Conservation (phyloP, 2,113 vertebrate species). For the Noturus placidus region DNA sequence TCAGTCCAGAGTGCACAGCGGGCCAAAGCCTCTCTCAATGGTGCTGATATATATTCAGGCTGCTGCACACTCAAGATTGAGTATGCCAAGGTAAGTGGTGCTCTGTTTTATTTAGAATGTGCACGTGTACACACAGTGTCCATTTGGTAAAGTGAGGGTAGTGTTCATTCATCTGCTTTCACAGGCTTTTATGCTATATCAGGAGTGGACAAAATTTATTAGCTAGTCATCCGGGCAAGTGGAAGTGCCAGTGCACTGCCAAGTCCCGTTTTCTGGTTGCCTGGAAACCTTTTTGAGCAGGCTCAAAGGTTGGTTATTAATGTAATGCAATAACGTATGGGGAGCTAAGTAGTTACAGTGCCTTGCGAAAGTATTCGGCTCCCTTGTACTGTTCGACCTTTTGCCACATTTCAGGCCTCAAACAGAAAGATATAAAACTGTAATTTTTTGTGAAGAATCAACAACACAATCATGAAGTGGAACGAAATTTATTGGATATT, state of each 20-base stretch:
- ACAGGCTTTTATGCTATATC: not conserved
- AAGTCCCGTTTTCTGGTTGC: not conserved
- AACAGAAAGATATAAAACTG: no score
- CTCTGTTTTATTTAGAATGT: not conserved
- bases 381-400: no score
- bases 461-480: no score
- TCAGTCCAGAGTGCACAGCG: conserved; percentile 93
- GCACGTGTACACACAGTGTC: not conserved
- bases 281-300: not conserved
- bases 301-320: not conserved
- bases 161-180: not conserved
- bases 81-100: conserved; percentile 85
- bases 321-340: not conserved
- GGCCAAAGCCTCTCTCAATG: conserved; percentile 93
- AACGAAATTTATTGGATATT: no score
- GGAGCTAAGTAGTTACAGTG: not conserved
- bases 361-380: no score
- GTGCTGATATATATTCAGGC: conserved; percentile 94
- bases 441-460: no score
- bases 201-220: not conserved
- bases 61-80: conserved; percentile 96
- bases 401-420: no score
- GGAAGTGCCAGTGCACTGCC: not conserved
- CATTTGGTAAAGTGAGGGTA: not conserved
- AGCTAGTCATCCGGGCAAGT: not conserved